Base-by-base conservation (phyloP, 2,888 invertebrate genomes). In the Amiota communis region DNA sequence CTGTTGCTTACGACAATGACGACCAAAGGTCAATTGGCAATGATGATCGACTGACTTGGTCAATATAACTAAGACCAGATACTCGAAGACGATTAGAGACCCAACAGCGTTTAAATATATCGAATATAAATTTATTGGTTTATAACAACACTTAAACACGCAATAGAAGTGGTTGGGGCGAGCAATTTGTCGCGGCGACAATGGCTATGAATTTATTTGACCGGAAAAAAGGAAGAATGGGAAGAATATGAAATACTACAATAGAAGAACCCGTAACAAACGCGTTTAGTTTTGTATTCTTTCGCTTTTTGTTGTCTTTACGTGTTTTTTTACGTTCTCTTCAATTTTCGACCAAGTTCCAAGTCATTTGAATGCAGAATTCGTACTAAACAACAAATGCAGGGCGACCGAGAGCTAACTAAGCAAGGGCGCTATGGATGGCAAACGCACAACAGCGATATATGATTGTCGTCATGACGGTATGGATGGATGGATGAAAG, bases 311-410 rank as follows among this genome's bases (percentile, higher is more conserved):
- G 36, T 36, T 36, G 36, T 48, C 59, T n/a, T 57, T 57, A 57
- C 57, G 57, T 20, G n/a, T 57, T 57, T 57, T 17, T n/a, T n/a
- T n/a, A n/a, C n/a, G n/a, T n/a, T 57, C 17, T 13, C 11, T n/a
- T 15, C 17, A 15, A 36, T 36, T 36, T 36, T 36, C 36, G 48
- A 64, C 71, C 71, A 56, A 68, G 74, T 71, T 82, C 79, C 78
- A 80, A 83, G 80, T 80, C 78, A 82, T 80, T 80, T 83, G 84
- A 82, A 82, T 83, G 84, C 81, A 81, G 81, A 81, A 81, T 72
- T 76, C 75, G 80, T 82, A 85, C 85, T 85, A 78, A 85, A 81
- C 73, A 82, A 80, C 78, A 76, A 72, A 72, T 65, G 64, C 64
- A 65, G 13, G 64, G n/a, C 47, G 48, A 8, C 47, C 36, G 46